phyloP scores from a whole-genome alignment of 2,797 vertebrate species.

The Scomberomorus guttatus region DNA sequence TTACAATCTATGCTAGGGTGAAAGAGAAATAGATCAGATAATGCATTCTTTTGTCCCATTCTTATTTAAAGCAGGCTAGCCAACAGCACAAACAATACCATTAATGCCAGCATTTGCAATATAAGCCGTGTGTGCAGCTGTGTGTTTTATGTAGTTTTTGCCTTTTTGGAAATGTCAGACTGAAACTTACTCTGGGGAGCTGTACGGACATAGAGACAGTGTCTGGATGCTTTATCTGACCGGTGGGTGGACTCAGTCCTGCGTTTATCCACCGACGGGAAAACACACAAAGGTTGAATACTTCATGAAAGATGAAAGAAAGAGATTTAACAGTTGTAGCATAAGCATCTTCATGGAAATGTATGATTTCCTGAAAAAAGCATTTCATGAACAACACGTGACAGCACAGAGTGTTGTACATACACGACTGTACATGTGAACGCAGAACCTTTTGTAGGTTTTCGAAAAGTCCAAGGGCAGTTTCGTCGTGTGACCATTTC shows the following conservation, averaged over 20 bases:
- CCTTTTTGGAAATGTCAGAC: conserved; percentile 70
- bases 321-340: conserved; percentile 44
- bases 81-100: conserved; percentile 67
- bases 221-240: conserved; percentile 30
- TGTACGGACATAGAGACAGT: conserved; percentile 32
- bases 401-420: conserved; percentile 38
- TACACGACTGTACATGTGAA: conserved; percentile 27
- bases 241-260: conserved; percentile 23
- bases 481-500: conserved; percentile 36
- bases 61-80: conserved; percentile 66
- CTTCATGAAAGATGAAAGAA: conserved; percentile 39
- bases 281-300: conserved; percentile 38
- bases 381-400: conserved; percentile 41
- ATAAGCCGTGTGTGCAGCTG: conserved; percentile 52
- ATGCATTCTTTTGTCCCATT: conserved; percentile 65
- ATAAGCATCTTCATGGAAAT: conserved; percentile 41
- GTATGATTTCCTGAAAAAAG: conserved; percentile 46
- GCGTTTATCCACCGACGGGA: conserved; percentile 29
- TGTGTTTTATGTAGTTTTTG: conserved; percentile 52
- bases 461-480: conserved; percentile 48
- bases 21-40: conserved; percentile 69
- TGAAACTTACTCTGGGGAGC: conserved; percentile 47
- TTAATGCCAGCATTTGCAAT: conserved; percentile 67
- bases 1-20: conserved; percentile 75
- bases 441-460: not conserved